Evolutionary conservation across 2,797 vertebrate genomes (phyloP).

Genomic region (Allobates femoralis): DNA sequence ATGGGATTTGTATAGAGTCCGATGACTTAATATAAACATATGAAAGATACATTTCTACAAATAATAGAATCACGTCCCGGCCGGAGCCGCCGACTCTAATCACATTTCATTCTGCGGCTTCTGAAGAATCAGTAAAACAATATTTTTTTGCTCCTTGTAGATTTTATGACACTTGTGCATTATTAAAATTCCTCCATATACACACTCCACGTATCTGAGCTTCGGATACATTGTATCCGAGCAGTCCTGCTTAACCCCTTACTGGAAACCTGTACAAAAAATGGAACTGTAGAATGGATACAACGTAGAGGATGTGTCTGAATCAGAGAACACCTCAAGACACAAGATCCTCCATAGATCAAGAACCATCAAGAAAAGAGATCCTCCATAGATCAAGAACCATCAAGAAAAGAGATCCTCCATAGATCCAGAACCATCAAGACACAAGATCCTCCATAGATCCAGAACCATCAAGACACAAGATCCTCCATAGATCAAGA

Average conservation of each 20-base stretch:
- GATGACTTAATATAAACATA: conserved; percentile 61
- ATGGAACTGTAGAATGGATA: neutral
- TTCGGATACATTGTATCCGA: neutral
- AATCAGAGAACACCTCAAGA: no score
- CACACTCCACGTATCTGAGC: neutral
- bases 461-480: no score
- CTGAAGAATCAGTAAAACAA: conserved; percentile 45
- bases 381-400: no score
- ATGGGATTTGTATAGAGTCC: conserved; percentile 61
- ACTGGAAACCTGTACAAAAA: neutral
- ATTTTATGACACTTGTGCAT: conserved; percentile 50
- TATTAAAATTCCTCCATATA: conserved; percentile 52
- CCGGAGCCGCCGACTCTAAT: conserved; percentile 41
- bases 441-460: no score
- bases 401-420: no score
- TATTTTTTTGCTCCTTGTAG: conserved; percentile 30
- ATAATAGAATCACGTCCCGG: conserved; percentile 54
- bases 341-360: no score
- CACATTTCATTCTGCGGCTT: conserved; percentile 48
- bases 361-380: no score
- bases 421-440: no score
- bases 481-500: no score
- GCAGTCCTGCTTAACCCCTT: neutral
- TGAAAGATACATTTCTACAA: conserved; percentile 59
- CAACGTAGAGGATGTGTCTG: conserved; percentile 1